Evolutionary conservation across 2,888 invertebrate genomes (phyloP).

Genomic region (Chelonus formosanus): DNA sequence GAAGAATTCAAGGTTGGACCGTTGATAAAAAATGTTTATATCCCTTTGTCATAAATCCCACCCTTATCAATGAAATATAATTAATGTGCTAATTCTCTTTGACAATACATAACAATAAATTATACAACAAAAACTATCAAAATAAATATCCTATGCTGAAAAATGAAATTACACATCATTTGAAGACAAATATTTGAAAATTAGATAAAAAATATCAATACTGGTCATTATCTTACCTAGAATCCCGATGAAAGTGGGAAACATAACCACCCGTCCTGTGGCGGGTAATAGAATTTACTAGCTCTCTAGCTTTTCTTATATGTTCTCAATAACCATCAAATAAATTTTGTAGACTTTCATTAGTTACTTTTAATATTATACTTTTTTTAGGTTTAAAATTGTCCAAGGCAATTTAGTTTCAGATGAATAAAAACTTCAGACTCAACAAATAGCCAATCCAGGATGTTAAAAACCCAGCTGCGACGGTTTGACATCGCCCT

Average conservation of each 20-base stretch:
- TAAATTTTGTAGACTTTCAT: neutral
- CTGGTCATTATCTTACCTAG: slow-evolving; percentile 69
- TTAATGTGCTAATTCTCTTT: no score
- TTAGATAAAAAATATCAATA: neutral
- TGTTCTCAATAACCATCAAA: slow-evolving; percentile 6
- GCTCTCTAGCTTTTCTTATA: slow-evolving; percentile 2
- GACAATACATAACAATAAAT: no score
- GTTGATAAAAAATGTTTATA: slow-evolving; percentile 53
- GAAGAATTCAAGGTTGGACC: slow-evolving; percentile 62
- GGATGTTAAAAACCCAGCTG: slow-evolving; percentile 28
- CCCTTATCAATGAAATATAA: slow-evolving; percentile 7
- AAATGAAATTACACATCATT: neutral
- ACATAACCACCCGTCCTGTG: slow-evolving; percentile 70
- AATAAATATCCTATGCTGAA: neutral
- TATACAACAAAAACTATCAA: no score
- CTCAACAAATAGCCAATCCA: slow-evolving; percentile 15
- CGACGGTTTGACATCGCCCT: slow-evolving; percentile 35
- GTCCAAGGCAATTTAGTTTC: slow-evolving; percentile 6
- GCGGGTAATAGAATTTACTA: slow-evolving; percentile 40
- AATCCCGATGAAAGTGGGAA: slow-evolving; percentile 78
- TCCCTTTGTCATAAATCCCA: slow-evolving; percentile 16
- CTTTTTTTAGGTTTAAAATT: neutral
- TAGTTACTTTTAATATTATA: neutral
- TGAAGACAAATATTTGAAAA: no score
- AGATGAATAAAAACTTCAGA: slow-evolving; percentile 1